Conservation (phyloP, 2,113 vertebrate species). For the Gopherus flavomarginatus region DNA sequence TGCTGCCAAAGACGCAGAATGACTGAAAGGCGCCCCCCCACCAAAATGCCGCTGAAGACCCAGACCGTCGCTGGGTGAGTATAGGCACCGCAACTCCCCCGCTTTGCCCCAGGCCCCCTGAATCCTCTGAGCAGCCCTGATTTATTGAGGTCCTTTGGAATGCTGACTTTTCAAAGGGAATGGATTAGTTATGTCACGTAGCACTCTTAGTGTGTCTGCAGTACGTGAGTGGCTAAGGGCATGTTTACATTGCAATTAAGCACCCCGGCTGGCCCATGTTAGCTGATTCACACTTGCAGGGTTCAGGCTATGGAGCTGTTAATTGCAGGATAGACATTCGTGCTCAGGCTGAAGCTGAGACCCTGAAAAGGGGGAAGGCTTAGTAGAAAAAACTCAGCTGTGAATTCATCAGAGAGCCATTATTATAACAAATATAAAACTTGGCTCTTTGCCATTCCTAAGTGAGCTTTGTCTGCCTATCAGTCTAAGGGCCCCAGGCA, state of each 20-base stretch:
- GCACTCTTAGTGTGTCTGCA: neutral
- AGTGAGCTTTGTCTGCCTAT: neutral
- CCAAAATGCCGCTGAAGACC: no score
- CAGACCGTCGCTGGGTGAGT: no score
- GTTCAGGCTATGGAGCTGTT: neutral
- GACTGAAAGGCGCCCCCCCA: no score
- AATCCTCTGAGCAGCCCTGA: no score
- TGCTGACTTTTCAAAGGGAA: neutral
- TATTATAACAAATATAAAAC: neutral
- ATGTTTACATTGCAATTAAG: neutral
- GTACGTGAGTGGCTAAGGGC: neutral
- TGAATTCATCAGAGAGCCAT: neutral
- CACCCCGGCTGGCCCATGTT: neutral
- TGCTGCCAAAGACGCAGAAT: no score
- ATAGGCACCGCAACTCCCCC: no score
- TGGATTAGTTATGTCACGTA: neutral
- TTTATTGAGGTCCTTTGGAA: neutral
- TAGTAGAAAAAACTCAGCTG: neutral
- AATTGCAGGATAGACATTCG: neutral
- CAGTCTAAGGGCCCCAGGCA: neutral
- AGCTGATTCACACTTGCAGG: neutral
- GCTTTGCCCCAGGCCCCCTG: no score
- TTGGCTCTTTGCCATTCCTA: neutral
- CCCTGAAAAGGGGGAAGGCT: neutral
- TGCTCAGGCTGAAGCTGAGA: neutral